Conservation (phyloP, 2,888 invertebrate genomes). For the Gymnoscelis rufifasciata region DNA sequence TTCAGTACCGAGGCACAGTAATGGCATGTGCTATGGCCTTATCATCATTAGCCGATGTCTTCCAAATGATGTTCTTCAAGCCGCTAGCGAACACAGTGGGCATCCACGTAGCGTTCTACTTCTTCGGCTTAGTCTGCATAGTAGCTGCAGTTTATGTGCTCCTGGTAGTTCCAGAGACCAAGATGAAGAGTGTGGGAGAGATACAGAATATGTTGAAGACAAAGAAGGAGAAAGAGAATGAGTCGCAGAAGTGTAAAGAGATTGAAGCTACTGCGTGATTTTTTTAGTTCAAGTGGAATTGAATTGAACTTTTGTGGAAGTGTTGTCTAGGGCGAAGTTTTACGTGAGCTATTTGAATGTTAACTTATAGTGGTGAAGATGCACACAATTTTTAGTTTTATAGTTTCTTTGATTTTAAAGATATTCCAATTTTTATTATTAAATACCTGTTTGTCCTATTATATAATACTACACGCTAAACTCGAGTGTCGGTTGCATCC, state of each 20-base stretch:
- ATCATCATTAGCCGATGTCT: constrained; percentile 27
- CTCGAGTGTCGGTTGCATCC: too few relatives aligned
- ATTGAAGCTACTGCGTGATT: constrained; percentile 7
- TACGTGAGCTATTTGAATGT: too few relatives aligned
- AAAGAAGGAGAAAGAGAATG: constrained; percentile 45
- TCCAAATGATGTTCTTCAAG: constrained; percentile 61
- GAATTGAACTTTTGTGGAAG: too few relatives aligned
- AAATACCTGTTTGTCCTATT: too few relatives aligned
- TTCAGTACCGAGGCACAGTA: constrained; percentile 65
- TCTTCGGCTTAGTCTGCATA: constrained; percentile 51
- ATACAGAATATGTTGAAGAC: constrained; percentile 53
- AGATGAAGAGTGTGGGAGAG: constrained; percentile 46
- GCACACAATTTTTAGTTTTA: too few relatives aligned
- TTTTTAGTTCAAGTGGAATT: too few relatives aligned
- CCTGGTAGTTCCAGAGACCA: constrained; percentile 56
- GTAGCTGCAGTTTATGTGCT: constrained; percentile 43
- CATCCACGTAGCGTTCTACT: constrained; percentile 51
- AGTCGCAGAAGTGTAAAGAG: constrained; percentile 16
- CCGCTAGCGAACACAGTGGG: constrained; percentile 50
- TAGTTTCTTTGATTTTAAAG: too few relatives aligned
- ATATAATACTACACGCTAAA: too few relatives aligned
- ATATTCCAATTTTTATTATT: too few relatives aligned
- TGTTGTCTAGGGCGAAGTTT: too few relatives aligned
- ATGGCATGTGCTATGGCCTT: constrained; percentile 55
- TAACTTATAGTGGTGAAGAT: too few relatives aligned